These are phyloP conservation scores for Cyprinodon brontotheroides DNA, from an alignment of 2,113 vertebrate species.

Conservation along the genomic window DNA sequence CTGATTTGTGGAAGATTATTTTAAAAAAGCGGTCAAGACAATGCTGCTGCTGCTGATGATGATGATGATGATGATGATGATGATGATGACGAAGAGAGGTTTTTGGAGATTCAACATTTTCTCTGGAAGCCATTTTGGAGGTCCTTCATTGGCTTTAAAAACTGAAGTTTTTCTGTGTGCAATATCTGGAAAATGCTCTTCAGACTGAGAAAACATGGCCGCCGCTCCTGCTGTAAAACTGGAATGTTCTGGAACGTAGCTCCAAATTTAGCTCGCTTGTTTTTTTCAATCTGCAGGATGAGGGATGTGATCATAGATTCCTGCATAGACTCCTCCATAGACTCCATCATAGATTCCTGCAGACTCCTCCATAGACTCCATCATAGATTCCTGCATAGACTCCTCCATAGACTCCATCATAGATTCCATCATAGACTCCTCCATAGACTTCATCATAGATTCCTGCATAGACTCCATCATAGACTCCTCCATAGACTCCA, in stretches of 20 bases:
- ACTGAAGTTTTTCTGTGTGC: not conserved
- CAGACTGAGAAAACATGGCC: too few relatives aligned
- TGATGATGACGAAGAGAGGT: slow-evolving; percentile 2
- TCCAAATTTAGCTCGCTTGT: not conserved
- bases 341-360: too few relatives aligned
- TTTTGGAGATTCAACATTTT: slow-evolving; percentile 24
- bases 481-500: too few relatives aligned
- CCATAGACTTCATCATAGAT: too few relatives aligned
- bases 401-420: too few relatives aligned
- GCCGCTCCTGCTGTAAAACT: not conserved
- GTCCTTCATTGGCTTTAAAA: slow-evolving; percentile 15
- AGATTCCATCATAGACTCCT: too few relatives aligned
- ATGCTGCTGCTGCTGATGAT: not conserved
- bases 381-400: too few relatives aligned
- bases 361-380: too few relatives aligned
- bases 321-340: too few relatives aligned
- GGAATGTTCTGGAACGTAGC: not conserved
- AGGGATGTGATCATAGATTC: too few relatives aligned
- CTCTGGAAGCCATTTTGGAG: slow-evolving; percentile 48
- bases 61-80: slow-evolving; percentile 7
- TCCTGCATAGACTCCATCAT: too few relatives aligned
- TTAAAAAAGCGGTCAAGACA: not conserved
- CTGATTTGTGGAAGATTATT: slow-evolving; percentile 32
- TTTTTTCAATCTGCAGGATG: not conserved
- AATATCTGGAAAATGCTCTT: too few relatives aligned